A percentile compares a stretch with the other conserved stretches of the same genome.
These are phyloP conservation scores for Megamerina dolium DNA, from an alignment of 2,888 invertebrate species.

Conservation along the genomic window DNA sequence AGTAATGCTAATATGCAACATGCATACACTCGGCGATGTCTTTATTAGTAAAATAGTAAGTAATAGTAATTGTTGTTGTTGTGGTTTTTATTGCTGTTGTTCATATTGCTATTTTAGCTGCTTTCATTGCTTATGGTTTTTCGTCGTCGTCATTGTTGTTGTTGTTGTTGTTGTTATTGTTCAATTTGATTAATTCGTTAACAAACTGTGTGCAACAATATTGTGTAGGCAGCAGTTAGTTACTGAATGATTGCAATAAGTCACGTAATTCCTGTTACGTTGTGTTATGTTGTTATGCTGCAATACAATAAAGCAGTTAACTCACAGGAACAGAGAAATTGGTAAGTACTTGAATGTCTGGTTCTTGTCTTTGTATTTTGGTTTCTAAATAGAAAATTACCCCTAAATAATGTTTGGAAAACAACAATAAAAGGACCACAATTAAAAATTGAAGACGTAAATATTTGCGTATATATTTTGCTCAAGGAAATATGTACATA, in stretches of 20 bases:
- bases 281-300: too few species aligned
- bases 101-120: conserved; percentile 2
- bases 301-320: conserved; percentile 15
- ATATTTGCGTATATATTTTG: too few species aligned
- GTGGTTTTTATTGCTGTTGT: not conserved
- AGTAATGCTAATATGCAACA: too few species aligned
- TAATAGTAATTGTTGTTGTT: not conserved
- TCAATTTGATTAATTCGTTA: conserved; percentile 48
- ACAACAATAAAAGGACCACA: too few species aligned
- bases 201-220: conserved; percentile 36
- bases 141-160: conserved; percentile 14
- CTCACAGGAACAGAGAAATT: too few species aligned
- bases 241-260: conserved; percentile 38
- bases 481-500: too few species aligned
- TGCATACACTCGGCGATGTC: not conserved
- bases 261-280: conserved; percentile 31
- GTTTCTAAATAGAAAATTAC: too few species aligned
- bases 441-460: too few species aligned
- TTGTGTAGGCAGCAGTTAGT: conserved; percentile 4
- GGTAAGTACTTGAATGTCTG: too few species aligned
- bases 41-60: not conserved
- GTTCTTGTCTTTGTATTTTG: too few species aligned
- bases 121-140: too few species aligned
- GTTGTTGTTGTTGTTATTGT: conserved; percentile 20
- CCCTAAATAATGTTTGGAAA: too few species aligned